These are phyloP conservation scores for Gadopsis marmoratus DNA, from an alignment of 2,797 vertebrate genomes.

Conservation along the genomic window DNA sequence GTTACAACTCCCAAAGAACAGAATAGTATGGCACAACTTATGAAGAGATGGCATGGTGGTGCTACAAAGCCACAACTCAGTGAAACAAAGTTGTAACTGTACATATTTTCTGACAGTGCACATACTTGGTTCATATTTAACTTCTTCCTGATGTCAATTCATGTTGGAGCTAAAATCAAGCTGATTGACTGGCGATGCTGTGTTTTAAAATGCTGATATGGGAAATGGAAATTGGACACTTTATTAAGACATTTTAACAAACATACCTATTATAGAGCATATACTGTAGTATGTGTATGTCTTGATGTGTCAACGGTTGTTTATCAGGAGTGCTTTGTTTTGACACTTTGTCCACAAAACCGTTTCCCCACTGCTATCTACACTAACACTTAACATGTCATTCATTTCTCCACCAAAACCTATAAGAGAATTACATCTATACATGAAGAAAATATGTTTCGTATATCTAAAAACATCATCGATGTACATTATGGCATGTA, in stretches of 20 bases:
- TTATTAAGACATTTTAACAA: constrained; percentile 73
- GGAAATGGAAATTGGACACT: constrained; percentile 39
- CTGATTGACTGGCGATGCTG: constrained; percentile 29
- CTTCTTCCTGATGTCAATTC: constrained; percentile 30
- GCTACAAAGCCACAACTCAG: constrained; percentile 15
- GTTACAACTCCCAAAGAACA: constrained; percentile 5
- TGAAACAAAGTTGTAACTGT: constrained; percentile 15
- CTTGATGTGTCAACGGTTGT: constrained; percentile 52
- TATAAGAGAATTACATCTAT: constrained; percentile 80
- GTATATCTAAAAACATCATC: constrained; percentile 81
- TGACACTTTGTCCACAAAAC: constrained; percentile 66
- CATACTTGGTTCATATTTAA: constrained; percentile 28
- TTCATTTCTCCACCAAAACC: constrained; percentile 78
- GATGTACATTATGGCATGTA: constrained; percentile 82
- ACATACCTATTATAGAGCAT: constrained; percentile 41
- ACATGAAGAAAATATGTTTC: constrained; percentile 82
- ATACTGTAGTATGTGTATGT: constrained; percentile 48
- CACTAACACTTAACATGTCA: constrained; percentile 79
- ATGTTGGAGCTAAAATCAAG: constrained; percentile 35
- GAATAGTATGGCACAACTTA: constrained; percentile 60
- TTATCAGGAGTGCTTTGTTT: constrained; percentile 75
- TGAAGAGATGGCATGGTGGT: constrained; percentile 28
- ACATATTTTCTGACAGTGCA: constrained; percentile 38
- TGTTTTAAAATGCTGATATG: constrained; percentile 59
- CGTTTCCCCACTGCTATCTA: constrained; percentile 72